A percentile compares a stretch with the other conserved stretches of the same genome.
Conservation (phyloP, 2,888 invertebrate species). For the Cephus spinipes region DNA sequence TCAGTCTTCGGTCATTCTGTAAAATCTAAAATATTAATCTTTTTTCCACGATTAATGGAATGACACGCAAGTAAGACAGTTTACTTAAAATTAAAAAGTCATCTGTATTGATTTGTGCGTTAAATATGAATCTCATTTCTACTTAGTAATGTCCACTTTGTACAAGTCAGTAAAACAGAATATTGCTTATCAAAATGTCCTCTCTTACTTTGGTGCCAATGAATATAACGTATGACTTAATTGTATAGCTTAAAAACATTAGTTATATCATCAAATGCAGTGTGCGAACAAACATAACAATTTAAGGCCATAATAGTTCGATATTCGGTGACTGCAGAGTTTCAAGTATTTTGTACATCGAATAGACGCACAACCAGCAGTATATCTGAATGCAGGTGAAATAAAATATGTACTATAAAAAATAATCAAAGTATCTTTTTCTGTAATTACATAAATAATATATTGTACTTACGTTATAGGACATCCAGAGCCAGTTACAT, state of each 20-base stretch:
- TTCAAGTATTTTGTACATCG: conserved; percentile 85
- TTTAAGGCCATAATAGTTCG: conserved; percentile 78
- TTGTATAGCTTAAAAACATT: conserved; percentile 1
- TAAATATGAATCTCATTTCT: neutral
- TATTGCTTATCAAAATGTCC: conserved; percentile 14
- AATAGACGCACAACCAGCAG: conserved; percentile 87
- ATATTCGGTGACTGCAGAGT: conserved; percentile 89
- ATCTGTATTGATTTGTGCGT: neutral
- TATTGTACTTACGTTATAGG: conserved; percentile 80
- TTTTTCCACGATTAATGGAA: conserved; percentile 25
- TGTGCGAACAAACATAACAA: neutral
- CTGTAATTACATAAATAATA: neutral
- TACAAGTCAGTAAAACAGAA: neutral
- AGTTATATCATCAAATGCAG: neutral
- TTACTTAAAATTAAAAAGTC: neutral
- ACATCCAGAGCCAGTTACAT: conserved; percentile 84
- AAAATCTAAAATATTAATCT: conserved; percentile 21
- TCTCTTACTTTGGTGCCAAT: conserved; percentile 40
- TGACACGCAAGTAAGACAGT: conserved; percentile 5
- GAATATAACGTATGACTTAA: conserved; percentile 25
- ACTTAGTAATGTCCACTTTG: neutral
- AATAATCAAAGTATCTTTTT: neutral
- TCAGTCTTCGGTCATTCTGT: conserved; percentile 52
- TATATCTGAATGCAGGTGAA: conserved; percentile 75
- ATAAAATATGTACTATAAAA: neutral